Percentiles rank a stretch among this genome's conserved stretches.
Evolutionary conservation across 2,888 invertebrate genomes (phyloP).

Genomic region (Hipparchia semele): DNA sequence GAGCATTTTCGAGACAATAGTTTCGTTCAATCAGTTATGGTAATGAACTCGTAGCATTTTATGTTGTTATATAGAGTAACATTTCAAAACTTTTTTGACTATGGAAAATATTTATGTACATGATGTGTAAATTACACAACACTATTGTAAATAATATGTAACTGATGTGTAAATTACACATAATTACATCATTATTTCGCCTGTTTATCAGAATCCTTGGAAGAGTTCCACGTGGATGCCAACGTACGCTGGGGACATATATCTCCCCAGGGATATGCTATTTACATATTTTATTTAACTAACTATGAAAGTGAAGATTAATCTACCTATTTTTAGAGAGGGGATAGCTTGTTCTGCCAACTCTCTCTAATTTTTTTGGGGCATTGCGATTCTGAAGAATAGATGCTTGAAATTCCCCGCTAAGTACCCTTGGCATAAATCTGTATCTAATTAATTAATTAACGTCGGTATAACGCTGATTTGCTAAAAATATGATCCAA

Average conservation of each 20-base stretch:
- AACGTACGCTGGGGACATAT: too few relatives aligned
- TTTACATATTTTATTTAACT: neutral
- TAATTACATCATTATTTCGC: too few relatives aligned
- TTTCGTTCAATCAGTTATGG: slow-evolving; percentile 74
- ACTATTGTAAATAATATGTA: neutral
- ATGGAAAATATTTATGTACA: too few relatives aligned
- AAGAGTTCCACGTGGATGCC: too few relatives aligned
- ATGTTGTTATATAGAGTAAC: slow-evolving; percentile 26
- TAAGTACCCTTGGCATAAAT: neutral
- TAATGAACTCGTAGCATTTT: slow-evolving; percentile 61
- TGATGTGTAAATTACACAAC: neutral
- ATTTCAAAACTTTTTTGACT: neutral
- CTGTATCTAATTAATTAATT: slow-evolving; percentile 9
- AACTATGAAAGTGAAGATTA: neutral
- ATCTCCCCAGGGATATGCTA: too few relatives aligned
- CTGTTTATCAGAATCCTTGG: too few relatives aligned
- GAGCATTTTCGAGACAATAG: slow-evolving; percentile 55
- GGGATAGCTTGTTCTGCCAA: neutral
- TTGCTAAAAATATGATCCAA: neutral
- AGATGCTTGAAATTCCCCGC: neutral
- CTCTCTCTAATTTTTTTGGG: neutral
- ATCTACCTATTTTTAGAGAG: slow-evolving; percentile 6
- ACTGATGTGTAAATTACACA: too few relatives aligned
- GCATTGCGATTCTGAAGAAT: neutral
- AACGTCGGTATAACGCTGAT: neutral